Conservation (phyloP, 2,888 invertebrate genomes). For the Himalopsyche tibetana region DNA sequence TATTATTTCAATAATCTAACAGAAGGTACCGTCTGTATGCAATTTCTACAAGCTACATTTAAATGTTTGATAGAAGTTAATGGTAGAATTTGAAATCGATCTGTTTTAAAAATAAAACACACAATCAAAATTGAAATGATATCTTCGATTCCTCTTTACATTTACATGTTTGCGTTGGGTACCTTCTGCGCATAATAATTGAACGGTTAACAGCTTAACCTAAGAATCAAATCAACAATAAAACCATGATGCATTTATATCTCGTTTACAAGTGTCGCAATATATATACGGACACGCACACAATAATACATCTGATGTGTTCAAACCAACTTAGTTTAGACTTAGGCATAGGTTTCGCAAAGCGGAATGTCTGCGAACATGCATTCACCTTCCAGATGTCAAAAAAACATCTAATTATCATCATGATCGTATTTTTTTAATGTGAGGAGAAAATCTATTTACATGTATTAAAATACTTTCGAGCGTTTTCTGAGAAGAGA, state of each 20-base stretch:
- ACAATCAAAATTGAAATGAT: no score
- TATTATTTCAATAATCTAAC: slow-evolving; percentile 12
- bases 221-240: slow-evolving; percentile 23
- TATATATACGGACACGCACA: slow-evolving; percentile 25
- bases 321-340: slow-evolving; percentile 40
- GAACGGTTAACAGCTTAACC: slow-evolving; percentile 4
- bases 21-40: slow-evolving; percentile 21
- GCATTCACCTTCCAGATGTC: neutral
- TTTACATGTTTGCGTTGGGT: neutral
- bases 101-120: no score
- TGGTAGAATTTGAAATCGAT: no score
- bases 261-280: neutral
- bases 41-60: no score
- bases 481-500: neutral
- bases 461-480: neutral
- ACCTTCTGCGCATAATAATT: neutral
- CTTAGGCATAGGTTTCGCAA: neutral
- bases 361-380: slow-evolving; percentile 40
- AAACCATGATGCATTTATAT: slow-evolving; percentile 11
- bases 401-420: neutral
- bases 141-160: no score
- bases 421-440: neutral
- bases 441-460: neutral
- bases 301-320: slow-evolving; percentile 22
- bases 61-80: no score